These are phyloP conservation scores for Noctua comes DNA, from an alignment of 2,888 invertebrate species.

Conservation along the genomic window DNA sequence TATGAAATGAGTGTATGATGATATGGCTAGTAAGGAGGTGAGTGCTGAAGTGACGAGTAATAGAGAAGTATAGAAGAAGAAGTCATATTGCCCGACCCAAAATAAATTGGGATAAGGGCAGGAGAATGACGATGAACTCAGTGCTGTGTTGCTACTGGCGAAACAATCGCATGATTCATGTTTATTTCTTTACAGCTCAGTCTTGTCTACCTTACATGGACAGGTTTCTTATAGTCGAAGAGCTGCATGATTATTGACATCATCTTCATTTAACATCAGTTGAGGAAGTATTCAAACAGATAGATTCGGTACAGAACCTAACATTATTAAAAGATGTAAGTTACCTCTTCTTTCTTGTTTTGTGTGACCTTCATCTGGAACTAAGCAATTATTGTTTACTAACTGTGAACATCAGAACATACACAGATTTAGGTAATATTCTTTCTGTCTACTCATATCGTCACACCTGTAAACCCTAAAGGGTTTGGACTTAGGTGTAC, in stretches of 20 bases:
- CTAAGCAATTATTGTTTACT: background rate
- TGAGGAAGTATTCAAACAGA: background rate
- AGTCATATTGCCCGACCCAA: background rate
- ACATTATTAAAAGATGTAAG: background rate
- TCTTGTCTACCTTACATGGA: background rate
- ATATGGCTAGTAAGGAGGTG: background rate
- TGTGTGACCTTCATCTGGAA: conserved; percentile 36
- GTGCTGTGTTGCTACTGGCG: background rate
- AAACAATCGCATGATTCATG: background rate
- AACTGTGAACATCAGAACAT: background rate
- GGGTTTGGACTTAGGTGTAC: background rate
- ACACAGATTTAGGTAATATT: background rate
- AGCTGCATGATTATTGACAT: background rate
- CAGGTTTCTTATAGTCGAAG: background rate
- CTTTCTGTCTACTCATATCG: background rate
- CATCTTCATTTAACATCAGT: background rate
- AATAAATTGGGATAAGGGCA: background rate
- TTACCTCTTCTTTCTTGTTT: conserved; percentile 51
- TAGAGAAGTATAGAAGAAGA: background rate
- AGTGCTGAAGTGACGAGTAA: background rate
- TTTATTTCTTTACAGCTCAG: background rate
- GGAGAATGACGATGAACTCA: background rate
- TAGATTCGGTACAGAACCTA: background rate
- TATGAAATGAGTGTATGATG: background rate
- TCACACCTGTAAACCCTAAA: too few relatives aligned